Conservation (phyloP, 2,113 vertebrate species). For the Pica pica region DNA sequence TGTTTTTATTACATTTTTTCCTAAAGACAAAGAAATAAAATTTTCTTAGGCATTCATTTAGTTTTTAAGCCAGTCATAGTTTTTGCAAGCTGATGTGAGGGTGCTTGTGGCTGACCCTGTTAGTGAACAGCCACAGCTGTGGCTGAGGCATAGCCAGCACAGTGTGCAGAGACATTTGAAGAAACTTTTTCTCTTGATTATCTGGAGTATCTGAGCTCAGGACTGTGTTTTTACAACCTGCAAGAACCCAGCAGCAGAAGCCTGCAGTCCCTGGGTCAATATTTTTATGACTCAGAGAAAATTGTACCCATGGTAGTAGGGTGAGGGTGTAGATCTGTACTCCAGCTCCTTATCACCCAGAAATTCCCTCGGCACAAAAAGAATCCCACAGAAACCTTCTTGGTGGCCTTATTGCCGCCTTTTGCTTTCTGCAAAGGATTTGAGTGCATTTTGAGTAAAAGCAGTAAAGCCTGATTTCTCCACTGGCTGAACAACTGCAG, state of each 20-base stretch:
- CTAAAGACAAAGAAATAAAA: not conserved
- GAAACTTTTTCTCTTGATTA: not conserved
- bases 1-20: not conserved
- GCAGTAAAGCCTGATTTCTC: not conserved
- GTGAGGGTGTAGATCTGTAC: accelerated
- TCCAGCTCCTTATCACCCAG: not conserved
- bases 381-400: not conserved
- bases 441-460: not conserved
- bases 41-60: not conserved
- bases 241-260: not conserved
- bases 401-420: not conserved
- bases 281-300: not conserved
- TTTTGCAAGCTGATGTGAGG: not conserved
- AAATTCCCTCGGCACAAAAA: not conserved
- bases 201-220: not conserved
- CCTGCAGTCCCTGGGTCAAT: not conserved
- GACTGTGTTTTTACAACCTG: not conserved
- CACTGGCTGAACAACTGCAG: not conserved
- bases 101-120: not conserved
- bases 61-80: not conserved
- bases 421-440: not conserved
- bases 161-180: not conserved
- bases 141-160: not conserved
- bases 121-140: not conserved
- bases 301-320: not conserved